These are phyloP conservation scores for Mesembrinibis cayennensis DNA, from an alignment of 2,113 vertebrate genomes.

Conservation along the genomic window DNA sequence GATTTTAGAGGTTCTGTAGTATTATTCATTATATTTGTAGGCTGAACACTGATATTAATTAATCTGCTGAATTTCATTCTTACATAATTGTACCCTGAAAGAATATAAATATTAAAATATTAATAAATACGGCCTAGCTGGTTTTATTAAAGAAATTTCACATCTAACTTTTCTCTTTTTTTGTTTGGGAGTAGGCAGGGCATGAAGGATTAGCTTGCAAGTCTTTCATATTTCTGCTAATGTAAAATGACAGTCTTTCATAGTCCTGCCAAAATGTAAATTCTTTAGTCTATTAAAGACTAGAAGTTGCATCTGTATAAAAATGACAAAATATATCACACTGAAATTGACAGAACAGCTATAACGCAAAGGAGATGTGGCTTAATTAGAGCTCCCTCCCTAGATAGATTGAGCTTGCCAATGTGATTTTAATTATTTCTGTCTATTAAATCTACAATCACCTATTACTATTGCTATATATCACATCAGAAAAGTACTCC, in stretches of 20 bases:
- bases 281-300: constrained; percentile 57
- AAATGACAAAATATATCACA: constrained; percentile 65
- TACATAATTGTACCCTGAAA: background rate
- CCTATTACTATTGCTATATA: constrained; percentile 22
- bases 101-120: constrained; percentile 21
- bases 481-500: background rate
- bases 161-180: background rate
- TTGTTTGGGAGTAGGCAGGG: background rate
- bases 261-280: constrained; percentile 65
- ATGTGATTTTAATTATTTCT: constrained; percentile 63
- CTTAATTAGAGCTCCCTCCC: constrained; percentile 35
- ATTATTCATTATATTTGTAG: background rate
- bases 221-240: constrained; percentile 38
- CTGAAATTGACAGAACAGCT: constrained; percentile 39
- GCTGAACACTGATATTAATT: background rate
- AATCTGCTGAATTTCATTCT: background rate
- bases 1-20: background rate
- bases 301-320: constrained; percentile 49
- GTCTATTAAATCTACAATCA: constrained; percentile 33
- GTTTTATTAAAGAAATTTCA: background rate
- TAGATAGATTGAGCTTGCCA: constrained; percentile 14
- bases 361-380: constrained; percentile 43
- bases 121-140: background rate
- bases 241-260: constrained; percentile 60
- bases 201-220: background rate